phyloP scores from a whole-genome alignment of 2,113 vertebrate genomes.

The Sphaerodactylus townsendi region DNA sequence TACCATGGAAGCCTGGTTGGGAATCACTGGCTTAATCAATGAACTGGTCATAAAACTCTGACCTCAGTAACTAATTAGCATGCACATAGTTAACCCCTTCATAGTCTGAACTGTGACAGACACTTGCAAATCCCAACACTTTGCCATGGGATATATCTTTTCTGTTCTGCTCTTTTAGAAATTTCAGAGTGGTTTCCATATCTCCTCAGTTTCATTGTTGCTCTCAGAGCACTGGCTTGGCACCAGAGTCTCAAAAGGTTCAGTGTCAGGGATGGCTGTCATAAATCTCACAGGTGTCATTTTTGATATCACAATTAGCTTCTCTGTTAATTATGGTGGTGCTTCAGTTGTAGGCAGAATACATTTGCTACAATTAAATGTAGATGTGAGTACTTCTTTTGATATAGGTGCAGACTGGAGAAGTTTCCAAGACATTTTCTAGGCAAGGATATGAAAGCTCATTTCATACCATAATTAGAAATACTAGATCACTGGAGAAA shows the following conservation, averaged over 20 bases:
- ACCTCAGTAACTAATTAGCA: too few species aligned
- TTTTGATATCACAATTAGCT: neutral
- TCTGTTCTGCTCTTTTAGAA: neutral
- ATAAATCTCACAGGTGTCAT: neutral
- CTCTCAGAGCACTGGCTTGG: neutral
- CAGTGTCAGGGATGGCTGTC: neutral
- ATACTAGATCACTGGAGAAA: neutral
- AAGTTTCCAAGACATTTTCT: neutral
- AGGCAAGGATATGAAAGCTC: neutral
- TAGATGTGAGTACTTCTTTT: neutral
- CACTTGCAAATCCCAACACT: too few species aligned
- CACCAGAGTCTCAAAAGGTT: neutral
- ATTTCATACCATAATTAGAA: neutral
- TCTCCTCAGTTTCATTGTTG: neutral
- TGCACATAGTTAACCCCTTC: too few species aligned
- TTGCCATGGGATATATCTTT: neutral
- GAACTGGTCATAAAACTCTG: too few species aligned
- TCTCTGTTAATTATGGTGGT: neutral
- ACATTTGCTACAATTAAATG: neutral
- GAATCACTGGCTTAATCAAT: too few species aligned
- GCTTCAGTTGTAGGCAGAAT: neutral
- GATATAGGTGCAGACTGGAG: neutral
- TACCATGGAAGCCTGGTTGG: too few species aligned
- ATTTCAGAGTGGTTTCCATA: neutral
- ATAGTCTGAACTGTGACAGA: too few species aligned